Evolutionary conservation across 2,797 vertebrate species (phyloP).

Genomic region (Premnoplex brunnescens): DNA sequence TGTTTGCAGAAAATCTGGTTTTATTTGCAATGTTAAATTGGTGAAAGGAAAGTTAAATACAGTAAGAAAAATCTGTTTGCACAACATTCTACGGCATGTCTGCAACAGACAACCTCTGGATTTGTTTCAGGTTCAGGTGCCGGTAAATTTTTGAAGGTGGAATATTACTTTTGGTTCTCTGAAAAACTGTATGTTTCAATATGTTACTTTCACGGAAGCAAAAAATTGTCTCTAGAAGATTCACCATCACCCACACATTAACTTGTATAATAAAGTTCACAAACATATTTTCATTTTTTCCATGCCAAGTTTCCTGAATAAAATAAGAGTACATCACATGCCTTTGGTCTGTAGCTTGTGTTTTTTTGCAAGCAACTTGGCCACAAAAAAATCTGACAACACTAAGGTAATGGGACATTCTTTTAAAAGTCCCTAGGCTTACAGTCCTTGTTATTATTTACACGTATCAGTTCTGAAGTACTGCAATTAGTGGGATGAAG

Average conservation of each 20-base stretch:
- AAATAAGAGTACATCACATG: conserved; percentile 44
- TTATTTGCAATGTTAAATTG: conserved; percentile 57
- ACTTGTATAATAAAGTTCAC: conserved; percentile 64
- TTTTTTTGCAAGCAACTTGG: conserved; percentile 54
- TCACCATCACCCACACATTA: conserved; percentile 50
- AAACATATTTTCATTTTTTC: conserved; percentile 64
- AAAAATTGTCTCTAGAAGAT: conserved; percentile 52
- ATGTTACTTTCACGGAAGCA: conserved; percentile 25
- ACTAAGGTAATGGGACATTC: not conserved
- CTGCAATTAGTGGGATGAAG: conserved; percentile 43
- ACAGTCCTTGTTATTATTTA: conserved; percentile 50
- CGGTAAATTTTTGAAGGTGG: conserved; percentile 2
- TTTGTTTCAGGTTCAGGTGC: not conserved
- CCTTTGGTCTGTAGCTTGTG: conserved; percentile 56
- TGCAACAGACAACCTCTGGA: not conserved
- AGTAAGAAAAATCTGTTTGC: conserved; percentile 36
- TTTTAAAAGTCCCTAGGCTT: not conserved
- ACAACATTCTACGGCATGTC: not conserved
- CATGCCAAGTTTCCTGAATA: conserved; percentile 25
- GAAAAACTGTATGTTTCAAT: not conserved
- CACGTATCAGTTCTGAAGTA: conserved; percentile 36
- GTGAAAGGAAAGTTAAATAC: conserved; percentile 44
- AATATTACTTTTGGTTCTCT: not conserved
- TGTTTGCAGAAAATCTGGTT: conserved; percentile 25
- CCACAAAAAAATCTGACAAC: conserved; percentile 40